Evolutionary conservation across 2,888 invertebrate species (phyloP).

Genomic region (Rhimphoctona megacephalus): DNA sequence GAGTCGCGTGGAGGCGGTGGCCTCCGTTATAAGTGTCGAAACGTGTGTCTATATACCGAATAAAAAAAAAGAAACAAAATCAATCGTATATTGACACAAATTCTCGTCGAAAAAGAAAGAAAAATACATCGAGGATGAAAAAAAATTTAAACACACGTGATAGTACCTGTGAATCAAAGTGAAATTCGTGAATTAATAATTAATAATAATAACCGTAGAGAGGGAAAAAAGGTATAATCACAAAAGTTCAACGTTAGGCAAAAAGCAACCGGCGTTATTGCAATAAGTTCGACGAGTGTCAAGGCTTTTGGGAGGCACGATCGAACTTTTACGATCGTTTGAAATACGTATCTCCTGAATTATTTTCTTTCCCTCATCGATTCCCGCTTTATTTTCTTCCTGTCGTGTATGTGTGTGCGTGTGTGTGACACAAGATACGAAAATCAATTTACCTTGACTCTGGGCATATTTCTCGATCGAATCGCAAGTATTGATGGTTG

Average conservation of each 20-base stretch:
- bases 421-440: neutral
- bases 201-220: neutral
- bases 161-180: neutral
- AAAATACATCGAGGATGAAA: neutral
- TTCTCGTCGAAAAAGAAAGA: neutral
- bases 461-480: slow-evolving; percentile 5
- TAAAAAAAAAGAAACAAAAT: slow-evolving; percentile 35
- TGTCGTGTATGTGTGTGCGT: too few species aligned
- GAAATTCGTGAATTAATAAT: neutral
- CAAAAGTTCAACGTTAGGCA: neutral
- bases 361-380: slow-evolving; percentile 23
- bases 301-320: slow-evolving; percentile 43
- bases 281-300: slow-evolving; percentile 54
- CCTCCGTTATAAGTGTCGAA: slow-evolving; percentile 49
- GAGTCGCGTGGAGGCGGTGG: slow-evolving; percentile 70
- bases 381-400: neutral
- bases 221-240: slow-evolving; percentile 13
- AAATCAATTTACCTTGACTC: slow-evolving; percentile 11
- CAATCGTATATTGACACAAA: slow-evolving; percentile 16
- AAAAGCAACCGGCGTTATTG: slow-evolving; percentile 16
- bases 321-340: slow-evolving; percentile 40
- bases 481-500: neutral
- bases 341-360: slow-evolving; percentile 32
- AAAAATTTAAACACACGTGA: neutral
- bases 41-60: slow-evolving; percentile 10